Base-by-base conservation (phyloP, 2,113 vertebrate species). In the Athene cunicularia region DNA sequence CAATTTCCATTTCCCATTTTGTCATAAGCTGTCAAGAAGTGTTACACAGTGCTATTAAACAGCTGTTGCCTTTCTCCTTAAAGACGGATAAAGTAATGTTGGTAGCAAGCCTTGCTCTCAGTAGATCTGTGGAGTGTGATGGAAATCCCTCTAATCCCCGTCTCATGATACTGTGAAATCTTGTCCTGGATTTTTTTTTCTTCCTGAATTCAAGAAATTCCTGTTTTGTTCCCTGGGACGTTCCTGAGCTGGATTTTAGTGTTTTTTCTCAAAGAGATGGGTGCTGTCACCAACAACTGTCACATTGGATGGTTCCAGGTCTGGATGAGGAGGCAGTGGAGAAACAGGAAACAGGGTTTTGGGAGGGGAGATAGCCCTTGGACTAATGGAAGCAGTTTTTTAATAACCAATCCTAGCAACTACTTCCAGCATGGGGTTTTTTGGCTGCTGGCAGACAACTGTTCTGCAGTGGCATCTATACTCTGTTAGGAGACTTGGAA, bases 1-100 rank as follows among this genome's bases (percentile, higher is more conserved):
- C 30, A 52, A 66, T 93, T 97, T 95, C 72, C 47, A 43, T 75
- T 92, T 92, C 60, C 72, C 68, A n/a, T 92, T 96, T 92, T 95
- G 82, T 92, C 74, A 82, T 62, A 73, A 74, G 58, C 82, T 92
- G 90, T 90, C 55, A 91, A 90, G 76, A 91, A 87, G 43, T 60
- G 47, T 86, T 79, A 55, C 60, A 47, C 21, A 74, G 55, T 74
- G 83, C 73, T 81, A 39, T 84, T 80, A 67, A 94, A 74, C 88
- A 88, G 68, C 56, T 82, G 50, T 21, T 93, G 53, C 85, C 75
- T 72, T 86, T 91, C 56, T 90, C 75, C 63, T 90, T 67, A 60
- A 66, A 88, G 67, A 30, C 0, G 0, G 23, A 47, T 77, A 88
- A 84, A 81, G 72, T 66, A 80, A 73, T 2, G 4, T 37, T 80